Evolutionary conservation across 2,888 invertebrate genomes (phyloP).

Genomic region (Vanessa cardui): DNA sequence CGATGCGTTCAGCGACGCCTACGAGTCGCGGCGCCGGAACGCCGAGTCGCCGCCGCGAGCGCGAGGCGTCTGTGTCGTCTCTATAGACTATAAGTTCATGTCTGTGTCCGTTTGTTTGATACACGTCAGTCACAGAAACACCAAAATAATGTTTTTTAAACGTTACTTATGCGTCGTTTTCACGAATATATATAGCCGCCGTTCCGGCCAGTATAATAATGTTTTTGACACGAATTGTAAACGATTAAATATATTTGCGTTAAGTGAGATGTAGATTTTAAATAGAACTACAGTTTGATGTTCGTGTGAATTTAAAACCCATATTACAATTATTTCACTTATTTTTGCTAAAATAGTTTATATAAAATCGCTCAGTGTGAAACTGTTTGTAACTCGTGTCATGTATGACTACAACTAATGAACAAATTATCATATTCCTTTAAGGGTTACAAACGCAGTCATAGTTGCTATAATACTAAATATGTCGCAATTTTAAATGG

Average conservation of each 20-base stretch:
- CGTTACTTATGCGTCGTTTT: constrained; percentile 58
- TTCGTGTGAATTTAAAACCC: constrained; percentile 59
- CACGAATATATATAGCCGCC: constrained; percentile 55
- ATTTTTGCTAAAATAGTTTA: constrained; percentile 61
- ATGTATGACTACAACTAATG: constrained; percentile 9
- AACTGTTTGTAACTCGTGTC: constrained; percentile 29
- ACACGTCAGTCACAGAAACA: constrained; percentile 75
- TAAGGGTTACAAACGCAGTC: background rate
- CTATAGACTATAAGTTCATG: constrained; percentile 72
- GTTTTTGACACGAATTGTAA: constrained; percentile 59
- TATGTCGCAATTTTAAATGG: background rate
- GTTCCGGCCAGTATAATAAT: constrained; percentile 69
- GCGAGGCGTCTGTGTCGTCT: constrained; percentile 46
- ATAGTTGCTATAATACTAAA: background rate
- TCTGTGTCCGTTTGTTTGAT: constrained; percentile 74
- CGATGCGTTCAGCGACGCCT: constrained; percentile 65
- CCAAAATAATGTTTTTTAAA: constrained; percentile 60
- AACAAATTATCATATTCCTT: background rate
- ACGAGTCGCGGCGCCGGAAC: constrained; percentile 59
- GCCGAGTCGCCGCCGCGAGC: constrained; percentile 57
- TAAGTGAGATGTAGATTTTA: constrained; percentile 67
- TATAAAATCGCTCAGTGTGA: constrained; percentile 12
- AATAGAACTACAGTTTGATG: constrained; percentile 56
- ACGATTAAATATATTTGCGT: constrained; percentile 45
- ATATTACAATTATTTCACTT: constrained; percentile 56